Evolutionary conservation across 2,113 vertebrate species (phyloP).

Genomic region (Mixornis gularis): DNA sequence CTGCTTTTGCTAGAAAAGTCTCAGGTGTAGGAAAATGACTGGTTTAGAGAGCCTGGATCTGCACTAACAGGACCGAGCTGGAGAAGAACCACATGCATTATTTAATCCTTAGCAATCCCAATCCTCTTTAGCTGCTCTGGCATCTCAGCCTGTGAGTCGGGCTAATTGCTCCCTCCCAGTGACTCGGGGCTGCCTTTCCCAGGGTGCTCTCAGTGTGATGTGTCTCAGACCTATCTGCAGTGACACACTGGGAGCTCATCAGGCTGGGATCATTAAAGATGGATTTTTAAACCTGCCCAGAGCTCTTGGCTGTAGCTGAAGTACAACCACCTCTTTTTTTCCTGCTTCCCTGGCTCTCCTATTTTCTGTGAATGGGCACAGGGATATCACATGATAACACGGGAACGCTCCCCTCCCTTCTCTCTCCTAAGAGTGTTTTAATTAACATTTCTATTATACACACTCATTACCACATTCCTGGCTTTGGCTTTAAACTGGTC

Average conservation of each 20-base stretch:
- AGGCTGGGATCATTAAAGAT: neutral
- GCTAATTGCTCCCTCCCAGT: neutral
- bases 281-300: neutral
- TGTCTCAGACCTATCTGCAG: neutral
- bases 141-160: neutral
- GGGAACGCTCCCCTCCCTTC: neutral
- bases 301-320: neutral
- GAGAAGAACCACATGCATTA: neutral
- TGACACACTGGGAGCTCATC: neutral
- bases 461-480: constrained; percentile 64
- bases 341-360: neutral
- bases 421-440: constrained; percentile 34
- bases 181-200: neutral
- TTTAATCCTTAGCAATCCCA: neutral
- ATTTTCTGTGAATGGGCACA: neutral
- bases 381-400: constrained; percentile 14
- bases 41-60: neutral
- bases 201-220: fast-evolving
- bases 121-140: neutral
- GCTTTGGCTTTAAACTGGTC: constrained; percentile 41
- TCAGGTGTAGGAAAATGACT: neutral
- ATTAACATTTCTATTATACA: constrained; percentile 51
- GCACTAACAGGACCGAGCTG: neutral
- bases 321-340: neutral
- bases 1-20: neutral